Evolutionary conservation across 1,140 invertebrate genomes (phyloP).

Genomic region (Ganaspis sp.): DNA sequence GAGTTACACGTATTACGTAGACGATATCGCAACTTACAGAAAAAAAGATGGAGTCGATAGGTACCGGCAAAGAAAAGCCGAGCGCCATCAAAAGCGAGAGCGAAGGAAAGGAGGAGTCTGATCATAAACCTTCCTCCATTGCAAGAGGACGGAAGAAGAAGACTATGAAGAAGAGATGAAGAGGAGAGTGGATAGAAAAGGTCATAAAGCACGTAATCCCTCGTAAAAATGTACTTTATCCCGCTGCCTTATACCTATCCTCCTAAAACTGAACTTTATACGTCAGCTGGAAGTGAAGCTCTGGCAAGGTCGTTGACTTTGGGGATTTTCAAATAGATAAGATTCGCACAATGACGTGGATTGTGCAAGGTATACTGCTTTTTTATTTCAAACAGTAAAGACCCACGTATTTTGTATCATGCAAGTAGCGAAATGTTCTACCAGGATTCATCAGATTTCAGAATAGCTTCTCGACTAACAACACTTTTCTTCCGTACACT

Average conservation of each 20-base stretch:
- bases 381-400: slow-evolving; percentile 27
- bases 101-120: slow-evolving; percentile 22
- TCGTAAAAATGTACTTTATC: slow-evolving; percentile 28
- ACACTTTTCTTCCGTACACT: background rate
- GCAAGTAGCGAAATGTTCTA: background rate
- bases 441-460: background rate
- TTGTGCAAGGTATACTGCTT: slow-evolving; percentile 21
- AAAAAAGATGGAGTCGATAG: slow-evolving; percentile 17
- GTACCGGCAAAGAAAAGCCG: slow-evolving; percentile 24
- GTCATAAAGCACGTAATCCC: slow-evolving; percentile 29
- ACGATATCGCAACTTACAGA: slow-evolving; percentile 28
- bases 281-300: slow-evolving; percentile 26
- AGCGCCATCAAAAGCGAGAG: slow-evolving; percentile 15
- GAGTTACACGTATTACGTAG: slow-evolving; percentile 21
- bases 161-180: slow-evolving; percentile 28
- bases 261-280: slow-evolving; percentile 30
- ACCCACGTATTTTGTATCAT: slow-evolving; percentile 6
- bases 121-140: slow-evolving; percentile 27
- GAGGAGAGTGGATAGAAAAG: slow-evolving; percentile 30
- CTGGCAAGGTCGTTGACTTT: slow-evolving; percentile 18
- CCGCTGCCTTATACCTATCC: slow-evolving; percentile 26
- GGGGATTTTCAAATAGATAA: slow-evolving; percentile 29
- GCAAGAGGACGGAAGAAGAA: slow-evolving; percentile 22
- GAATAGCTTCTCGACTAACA: background rate
- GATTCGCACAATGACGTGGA: slow-evolving; percentile 26